These are phyloP conservation scores for Carposina sasakii DNA, from an alignment of 1,140 invertebrate species.

Conservation along the genomic window DNA sequence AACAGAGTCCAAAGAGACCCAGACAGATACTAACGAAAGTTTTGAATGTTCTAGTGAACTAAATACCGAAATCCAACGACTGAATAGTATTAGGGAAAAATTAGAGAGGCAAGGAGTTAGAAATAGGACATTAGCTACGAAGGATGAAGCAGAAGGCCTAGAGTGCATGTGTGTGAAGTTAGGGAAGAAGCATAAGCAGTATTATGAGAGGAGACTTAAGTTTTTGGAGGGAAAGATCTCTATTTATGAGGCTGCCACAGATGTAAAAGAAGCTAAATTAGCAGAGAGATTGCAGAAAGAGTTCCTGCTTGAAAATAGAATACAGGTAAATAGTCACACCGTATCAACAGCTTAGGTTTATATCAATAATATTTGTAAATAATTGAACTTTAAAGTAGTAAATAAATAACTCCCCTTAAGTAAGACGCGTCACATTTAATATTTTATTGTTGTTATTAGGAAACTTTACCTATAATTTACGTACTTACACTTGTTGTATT, in stretches of 20 bases:
- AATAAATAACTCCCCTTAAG: not conserved
- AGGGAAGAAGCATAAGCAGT: conserved; percentile 72
- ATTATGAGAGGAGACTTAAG: conserved; percentile 75
- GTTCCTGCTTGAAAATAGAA: conserved; percentile 70
- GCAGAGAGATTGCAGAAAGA: conserved; percentile 75
- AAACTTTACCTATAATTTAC: no score
- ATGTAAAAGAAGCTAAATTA: conserved; percentile 72
- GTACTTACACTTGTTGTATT: no score
- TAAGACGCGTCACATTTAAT: not conserved
- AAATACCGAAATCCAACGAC: conserved; percentile 73
- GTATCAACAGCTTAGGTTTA: not conserved
- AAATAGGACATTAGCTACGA: conserved; percentile 62
- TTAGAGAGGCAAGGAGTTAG: conserved; percentile 70
- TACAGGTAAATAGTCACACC: conserved; percentile 45
- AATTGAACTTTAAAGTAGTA: no score
- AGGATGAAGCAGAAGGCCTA: conserved; percentile 50
- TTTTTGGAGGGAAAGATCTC: conserved; percentile 74
- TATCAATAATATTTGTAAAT: no score
- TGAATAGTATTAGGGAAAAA: conserved; percentile 73
- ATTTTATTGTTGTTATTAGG: no score
- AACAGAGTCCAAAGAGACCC: conserved; percentile 67
- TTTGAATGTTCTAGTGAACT: conserved; percentile 64
- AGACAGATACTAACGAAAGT: conserved; percentile 71
- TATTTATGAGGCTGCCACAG: conserved; percentile 75
- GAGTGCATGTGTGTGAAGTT: conserved; percentile 65